A percentile compares a stretch with the other conserved stretches of the same genome.
phyloP scores from a whole-genome alignment of 2,113 vertebrate species.

The Sciurus niger region DNA sequence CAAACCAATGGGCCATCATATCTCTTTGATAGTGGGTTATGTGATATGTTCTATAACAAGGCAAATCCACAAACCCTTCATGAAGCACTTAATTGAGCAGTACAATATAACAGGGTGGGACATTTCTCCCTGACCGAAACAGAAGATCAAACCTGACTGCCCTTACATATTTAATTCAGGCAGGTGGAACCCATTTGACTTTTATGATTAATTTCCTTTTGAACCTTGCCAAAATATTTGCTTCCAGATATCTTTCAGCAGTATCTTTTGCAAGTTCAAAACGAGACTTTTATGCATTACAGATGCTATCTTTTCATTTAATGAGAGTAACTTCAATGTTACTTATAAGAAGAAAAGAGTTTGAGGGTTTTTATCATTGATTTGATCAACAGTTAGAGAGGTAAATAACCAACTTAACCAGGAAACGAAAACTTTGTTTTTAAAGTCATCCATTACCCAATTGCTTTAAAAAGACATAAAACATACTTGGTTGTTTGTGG shows the following conservation, averaged over 20 bases:
- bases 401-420: neutral
- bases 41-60: neutral
- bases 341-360: neutral
- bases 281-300: neutral
- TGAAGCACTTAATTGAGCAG: constrained; percentile 10
- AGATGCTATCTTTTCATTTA: neutral
- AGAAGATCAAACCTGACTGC: neutral
- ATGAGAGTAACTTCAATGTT: neutral
- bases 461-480: neutral
- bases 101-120: neutral
- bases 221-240: constrained; percentile 46
- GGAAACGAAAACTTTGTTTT: neutral
- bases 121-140: constrained; percentile 8
- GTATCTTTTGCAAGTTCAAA: neutral
- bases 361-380: neutral
- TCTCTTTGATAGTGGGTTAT: neutral
- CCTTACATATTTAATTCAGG: constrained; percentile 45
- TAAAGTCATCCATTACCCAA: neutral
- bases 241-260: neutral
- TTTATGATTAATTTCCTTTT: constrained; percentile 50
- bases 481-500: neutral
- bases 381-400: neutral
- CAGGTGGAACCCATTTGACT: constrained; percentile 42
- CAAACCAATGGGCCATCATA: neutral
- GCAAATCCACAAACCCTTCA: neutral